Evolutionary conservation across 2,797 vertebrate species (phyloP).

Genomic region (Lateolabrax maculatus): DNA sequence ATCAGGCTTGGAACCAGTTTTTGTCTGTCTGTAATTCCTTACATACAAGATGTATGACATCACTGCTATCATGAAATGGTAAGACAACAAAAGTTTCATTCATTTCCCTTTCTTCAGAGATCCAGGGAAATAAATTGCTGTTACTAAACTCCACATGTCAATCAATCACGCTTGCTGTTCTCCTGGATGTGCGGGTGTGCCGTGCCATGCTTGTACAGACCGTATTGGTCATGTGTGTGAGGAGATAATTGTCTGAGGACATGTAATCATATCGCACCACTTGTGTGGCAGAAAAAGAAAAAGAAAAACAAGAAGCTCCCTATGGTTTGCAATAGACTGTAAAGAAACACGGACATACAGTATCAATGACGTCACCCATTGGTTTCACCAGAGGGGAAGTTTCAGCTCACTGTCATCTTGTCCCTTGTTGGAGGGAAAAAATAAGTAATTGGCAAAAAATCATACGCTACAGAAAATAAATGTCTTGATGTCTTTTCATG

Average conservation of each 20-base stretch:
- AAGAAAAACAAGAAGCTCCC: conserved; percentile 25
- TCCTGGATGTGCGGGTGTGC: background rate
- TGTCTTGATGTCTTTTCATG: background rate
- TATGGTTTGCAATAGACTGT: conserved; percentile 1
- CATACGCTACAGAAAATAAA: background rate
- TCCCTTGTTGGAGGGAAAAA: background rate
- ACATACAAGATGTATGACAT: conserved; percentile 2
- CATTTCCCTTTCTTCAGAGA: conserved; percentile 1
- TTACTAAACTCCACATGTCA: conserved; percentile 1
- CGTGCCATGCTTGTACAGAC: conserved; percentile 1
- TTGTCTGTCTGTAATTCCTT: background rate
- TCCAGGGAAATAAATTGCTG: background rate
- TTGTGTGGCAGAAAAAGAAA: conserved; percentile 5
- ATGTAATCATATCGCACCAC: conserved; percentile 28
- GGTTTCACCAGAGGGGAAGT: background rate
- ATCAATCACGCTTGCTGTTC: background rate
- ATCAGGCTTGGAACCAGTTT: background rate
- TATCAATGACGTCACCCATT: background rate
- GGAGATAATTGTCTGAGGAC: conserved; percentile 10
- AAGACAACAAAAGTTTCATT: background rate
- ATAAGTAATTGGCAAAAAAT: no score
- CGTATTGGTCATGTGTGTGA: conserved; percentile 7
- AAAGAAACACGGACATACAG: background rate
- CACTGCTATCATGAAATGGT: background rate
- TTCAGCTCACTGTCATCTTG: background rate